A percentile compares a stretch with the other conserved stretches of the same genome.
These are phyloP conservation scores for Alosa sapidissima DNA, from an alignment of 2,797 vertebrate genomes.

Conservation along the genomic window DNA sequence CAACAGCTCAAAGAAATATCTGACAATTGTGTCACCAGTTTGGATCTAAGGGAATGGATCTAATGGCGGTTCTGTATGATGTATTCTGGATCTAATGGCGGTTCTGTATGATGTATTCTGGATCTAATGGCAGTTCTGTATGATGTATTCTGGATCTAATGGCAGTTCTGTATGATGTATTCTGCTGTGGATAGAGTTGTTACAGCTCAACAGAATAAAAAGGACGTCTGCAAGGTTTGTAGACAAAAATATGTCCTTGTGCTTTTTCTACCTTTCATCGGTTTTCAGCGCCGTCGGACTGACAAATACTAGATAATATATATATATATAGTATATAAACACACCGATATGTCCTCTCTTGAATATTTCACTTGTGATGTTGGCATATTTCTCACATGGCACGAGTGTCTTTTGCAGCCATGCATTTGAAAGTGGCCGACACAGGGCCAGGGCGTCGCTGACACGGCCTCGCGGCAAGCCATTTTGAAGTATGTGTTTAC, in stretches of 20 bases:
- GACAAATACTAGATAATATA: background rate
- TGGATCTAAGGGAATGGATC: background rate
- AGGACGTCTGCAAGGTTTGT: background rate
- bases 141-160: too few relatives aligned
- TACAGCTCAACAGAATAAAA: background rate
- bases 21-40: background rate
- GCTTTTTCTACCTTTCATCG: background rate
- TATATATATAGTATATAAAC: background rate
- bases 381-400: background rate
- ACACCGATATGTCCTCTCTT: background rate
- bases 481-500: constrained; percentile 17
- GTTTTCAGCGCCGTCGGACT: background rate
- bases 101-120: too few relatives aligned
- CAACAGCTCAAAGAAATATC: background rate
- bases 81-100: too few relatives aligned
- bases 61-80: too few relatives aligned
- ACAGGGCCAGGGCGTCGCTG: background rate
- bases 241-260: background rate
- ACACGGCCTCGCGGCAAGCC: background rate
- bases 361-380: background rate
- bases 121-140: too few relatives aligned
- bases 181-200: too few relatives aligned
- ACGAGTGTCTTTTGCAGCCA: background rate
- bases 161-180: too few relatives aligned
- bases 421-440: background rate